Percentiles rank a stretch among this genome's conserved stretches.
These are phyloP conservation scores for Stercorarius parasiticus DNA, from an alignment of 2,113 vertebrate species.

Conservation along the genomic window DNA sequence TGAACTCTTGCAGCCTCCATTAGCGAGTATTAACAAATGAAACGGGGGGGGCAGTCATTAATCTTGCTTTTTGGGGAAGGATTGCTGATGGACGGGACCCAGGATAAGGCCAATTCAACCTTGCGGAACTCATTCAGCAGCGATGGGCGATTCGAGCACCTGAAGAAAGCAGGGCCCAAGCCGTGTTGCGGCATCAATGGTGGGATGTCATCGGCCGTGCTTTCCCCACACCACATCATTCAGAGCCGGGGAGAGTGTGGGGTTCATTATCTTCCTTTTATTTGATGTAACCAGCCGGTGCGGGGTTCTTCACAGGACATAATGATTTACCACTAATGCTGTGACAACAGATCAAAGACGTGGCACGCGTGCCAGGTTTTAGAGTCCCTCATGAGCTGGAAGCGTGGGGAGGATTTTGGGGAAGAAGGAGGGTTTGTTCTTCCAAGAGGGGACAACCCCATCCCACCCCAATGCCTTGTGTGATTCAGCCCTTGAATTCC, in stretches of 20 bases:
- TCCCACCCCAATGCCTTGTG: not conserved
- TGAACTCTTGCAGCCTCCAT: not conserved
- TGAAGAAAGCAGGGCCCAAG: not conserved
- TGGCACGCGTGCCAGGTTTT: not conserved
- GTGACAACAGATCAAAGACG: not conserved
- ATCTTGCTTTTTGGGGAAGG: not conserved
- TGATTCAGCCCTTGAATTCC: not conserved
- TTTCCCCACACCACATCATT: not conserved
- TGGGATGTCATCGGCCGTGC: not conserved
- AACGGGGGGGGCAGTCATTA: not conserved
- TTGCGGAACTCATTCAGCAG: not conserved
- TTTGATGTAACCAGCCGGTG: not conserved
- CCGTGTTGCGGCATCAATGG: rapidly evolving
- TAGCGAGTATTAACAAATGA: not conserved
- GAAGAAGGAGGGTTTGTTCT: not conserved
- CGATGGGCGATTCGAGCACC: not conserved
- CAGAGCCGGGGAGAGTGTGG: not conserved
- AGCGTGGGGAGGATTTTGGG: not conserved
- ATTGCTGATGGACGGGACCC: not conserved
- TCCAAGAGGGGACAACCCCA: not conserved
- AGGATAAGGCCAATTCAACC: not conserved
- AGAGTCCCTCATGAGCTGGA: not conserved
- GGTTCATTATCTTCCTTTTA: not conserved
- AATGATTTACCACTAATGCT: not conserved
- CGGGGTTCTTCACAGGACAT: not conserved